Evolutionary conservation across 2,797 vertebrate species (phyloP).

Genomic region (Orestias chungarensis): DNA sequence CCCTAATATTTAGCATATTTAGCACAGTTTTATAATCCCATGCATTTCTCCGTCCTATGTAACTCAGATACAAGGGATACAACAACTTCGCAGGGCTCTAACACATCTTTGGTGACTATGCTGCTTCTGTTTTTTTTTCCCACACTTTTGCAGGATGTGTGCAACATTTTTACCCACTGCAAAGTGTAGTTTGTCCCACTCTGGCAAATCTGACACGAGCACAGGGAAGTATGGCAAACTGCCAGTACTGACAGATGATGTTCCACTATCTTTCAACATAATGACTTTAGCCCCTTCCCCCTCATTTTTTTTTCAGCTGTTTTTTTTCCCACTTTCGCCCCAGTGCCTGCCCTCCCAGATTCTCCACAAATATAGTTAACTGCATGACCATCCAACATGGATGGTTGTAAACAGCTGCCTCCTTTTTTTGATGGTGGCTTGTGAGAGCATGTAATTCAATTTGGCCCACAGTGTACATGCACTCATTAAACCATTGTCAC

Average conservation of each 20-base stretch:
- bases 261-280: conserved; percentile 60
- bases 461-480: conserved; percentile 73
- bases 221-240: conserved; percentile 55
- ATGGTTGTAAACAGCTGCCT: conserved; percentile 68
- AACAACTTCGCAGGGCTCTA: conserved; percentile 32
- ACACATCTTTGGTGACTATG: conserved; percentile 24
- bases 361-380: conserved; percentile 70
- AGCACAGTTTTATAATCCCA: background rate
- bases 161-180: conserved; percentile 61
- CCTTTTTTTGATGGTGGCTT: conserved; percentile 68
- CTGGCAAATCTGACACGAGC: conserved; percentile 67
- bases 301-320: conserved; percentile 15
- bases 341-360: conserved; percentile 30
- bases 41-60: background rate
- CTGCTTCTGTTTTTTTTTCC: conserved; percentile 48
- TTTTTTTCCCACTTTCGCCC: conserved; percentile 40
- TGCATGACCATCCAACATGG: conserved; percentile 61
- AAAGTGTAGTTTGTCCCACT: conserved; percentile 60
- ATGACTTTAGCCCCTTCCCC: conserved; percentile 60
- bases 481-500: conserved; percentile 72
- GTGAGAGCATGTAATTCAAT: conserved; percentile 76
- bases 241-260: conserved; percentile 73
- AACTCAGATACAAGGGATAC: conserved; percentile 13
- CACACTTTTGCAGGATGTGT: conserved; percentile 64
- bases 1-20: background rate